Conservation (phyloP, 2,113 vertebrate species). For the Sciurus niger region DNA sequence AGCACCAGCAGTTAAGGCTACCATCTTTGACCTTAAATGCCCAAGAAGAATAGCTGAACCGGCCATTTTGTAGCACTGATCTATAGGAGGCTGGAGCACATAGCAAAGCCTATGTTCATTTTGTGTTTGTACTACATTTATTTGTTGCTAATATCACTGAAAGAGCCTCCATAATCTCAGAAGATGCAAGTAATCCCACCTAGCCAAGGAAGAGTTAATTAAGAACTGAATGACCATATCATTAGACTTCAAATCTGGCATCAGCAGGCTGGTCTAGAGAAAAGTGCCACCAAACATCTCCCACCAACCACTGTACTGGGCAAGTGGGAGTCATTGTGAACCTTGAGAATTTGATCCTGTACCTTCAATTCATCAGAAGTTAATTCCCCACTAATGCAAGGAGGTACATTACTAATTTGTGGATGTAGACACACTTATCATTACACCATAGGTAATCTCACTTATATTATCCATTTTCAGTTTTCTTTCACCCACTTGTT, state of each 20-base stretch:
- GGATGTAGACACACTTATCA: not conserved
- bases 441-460: not conserved
- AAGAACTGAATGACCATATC: not conserved
- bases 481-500: not conserved
- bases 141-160: not conserved
- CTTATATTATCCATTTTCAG: not conserved
- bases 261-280: not conserved
- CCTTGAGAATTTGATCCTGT: not conserved
- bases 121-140: not conserved
- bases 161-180: constrained; percentile 2
- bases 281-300: not conserved
- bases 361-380: not conserved
- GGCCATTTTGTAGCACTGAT: not conserved
- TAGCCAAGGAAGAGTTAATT: not conserved
- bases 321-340: not conserved
- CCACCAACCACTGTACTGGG: not conserved
- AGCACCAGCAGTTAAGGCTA: not conserved
- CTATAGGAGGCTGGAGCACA: not conserved
- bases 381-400: not conserved
- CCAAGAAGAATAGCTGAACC: not conserved
- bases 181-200: not conserved
- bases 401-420: not conserved
- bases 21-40: not conserved
- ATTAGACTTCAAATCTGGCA: not conserved
- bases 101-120: not conserved